Conservation (phyloP, 2,113 vertebrate genomes). For the Calcarius ornatus region DNA sequence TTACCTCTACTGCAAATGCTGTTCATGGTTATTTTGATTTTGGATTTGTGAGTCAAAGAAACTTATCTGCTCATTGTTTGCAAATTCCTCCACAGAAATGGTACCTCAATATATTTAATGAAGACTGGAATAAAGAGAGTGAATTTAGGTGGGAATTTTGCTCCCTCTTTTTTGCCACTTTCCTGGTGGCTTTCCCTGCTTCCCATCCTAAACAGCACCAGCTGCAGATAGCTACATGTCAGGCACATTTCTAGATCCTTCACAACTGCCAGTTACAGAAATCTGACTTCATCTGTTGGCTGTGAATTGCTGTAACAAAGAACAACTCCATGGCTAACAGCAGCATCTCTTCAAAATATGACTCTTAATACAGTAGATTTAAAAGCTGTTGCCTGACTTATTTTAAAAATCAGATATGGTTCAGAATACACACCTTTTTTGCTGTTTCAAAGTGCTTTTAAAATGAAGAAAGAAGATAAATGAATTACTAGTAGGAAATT, state of each 20-base stretch:
- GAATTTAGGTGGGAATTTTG: not conserved
- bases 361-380: not conserved
- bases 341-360: not conserved
- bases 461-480: not conserved
- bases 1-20: not conserved
- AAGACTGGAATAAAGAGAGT: not conserved
- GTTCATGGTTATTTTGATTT: not conserved
- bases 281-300: not conserved
- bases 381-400: not conserved
- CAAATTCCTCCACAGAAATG: not conserved
- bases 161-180: not conserved
- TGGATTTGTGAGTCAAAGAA: not conserved
- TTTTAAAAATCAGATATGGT: not conserved
- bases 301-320: not conserved
- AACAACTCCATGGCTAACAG: not conserved
- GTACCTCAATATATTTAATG: not conserved
- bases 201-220: not conserved
- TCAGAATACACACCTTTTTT: not conserved
- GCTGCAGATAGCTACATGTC: not conserved
- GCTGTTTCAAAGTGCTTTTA: not conserved
- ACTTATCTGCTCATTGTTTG: not conserved
- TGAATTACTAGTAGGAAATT: not conserved
- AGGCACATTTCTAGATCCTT: not conserved
- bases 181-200: not conserved
- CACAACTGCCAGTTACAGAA: not conserved